Percentiles rank a stretch among this genome's conserved stretches.
Evolutionary conservation across 1,140 invertebrate genomes (phyloP).

Genomic region (Lasioglossum albipes): DNA sequence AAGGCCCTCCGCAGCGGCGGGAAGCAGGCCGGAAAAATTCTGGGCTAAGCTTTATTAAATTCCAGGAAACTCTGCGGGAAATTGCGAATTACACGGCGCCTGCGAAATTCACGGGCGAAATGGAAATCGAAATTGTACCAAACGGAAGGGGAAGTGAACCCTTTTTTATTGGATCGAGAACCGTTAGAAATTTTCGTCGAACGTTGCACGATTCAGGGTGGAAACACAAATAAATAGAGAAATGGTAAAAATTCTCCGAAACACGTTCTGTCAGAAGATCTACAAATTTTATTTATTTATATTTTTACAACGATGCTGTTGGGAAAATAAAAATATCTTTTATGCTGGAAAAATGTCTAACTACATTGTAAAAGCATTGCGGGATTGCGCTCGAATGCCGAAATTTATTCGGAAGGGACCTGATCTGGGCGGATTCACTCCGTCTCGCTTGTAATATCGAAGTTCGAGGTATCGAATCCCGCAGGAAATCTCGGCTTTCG

Average conservation of each 20-base stretch:
- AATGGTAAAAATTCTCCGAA: too few relatives aligned
- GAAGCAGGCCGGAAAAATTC: conserved; percentile 9
- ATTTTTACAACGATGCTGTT: too few relatives aligned
- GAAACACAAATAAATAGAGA: too few relatives aligned
- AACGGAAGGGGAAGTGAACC: not conserved
- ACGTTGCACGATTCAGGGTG: not conserved
- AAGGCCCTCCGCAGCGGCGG: not conserved
- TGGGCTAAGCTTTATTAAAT: conserved; percentile 22
- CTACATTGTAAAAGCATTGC: too few relatives aligned
- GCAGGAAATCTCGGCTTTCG: not conserved
- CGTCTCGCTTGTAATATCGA: not conserved
- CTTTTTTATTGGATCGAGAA: not conserved
- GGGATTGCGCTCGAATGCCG: not conserved
- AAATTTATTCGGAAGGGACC: not conserved
- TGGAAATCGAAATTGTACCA: conserved; percentile 7
- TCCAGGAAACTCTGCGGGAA: not conserved
- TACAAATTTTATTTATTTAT: too few relatives aligned
- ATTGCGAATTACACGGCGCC: conserved; percentile 17
- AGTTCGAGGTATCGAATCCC: not conserved
- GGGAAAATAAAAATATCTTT: too few relatives aligned
- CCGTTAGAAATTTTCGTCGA: not conserved
- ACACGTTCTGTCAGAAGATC: too few relatives aligned
- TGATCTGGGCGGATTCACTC: not conserved
- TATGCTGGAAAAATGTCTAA: too few relatives aligned
- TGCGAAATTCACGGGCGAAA: conserved; percentile 13